Evolutionary conservation across 2,113 vertebrate species (phyloP).

Genomic region (Engystomops pustulosus): DNA sequence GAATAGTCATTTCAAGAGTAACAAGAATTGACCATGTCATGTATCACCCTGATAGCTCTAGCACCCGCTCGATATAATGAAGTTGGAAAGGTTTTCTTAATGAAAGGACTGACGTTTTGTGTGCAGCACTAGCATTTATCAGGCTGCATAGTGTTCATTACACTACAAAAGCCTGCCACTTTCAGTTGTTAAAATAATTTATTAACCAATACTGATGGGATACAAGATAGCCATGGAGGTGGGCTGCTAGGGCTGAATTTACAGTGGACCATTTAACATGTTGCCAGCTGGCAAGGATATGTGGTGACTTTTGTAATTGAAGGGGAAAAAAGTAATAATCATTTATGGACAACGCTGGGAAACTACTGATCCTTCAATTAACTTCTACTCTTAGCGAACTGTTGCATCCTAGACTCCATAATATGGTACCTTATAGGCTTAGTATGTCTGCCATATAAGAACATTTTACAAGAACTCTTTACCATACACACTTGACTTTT

Average conservation of each 20-base stretch:
- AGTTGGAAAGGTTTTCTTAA: slow-evolving; percentile 95
- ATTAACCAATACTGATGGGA: slow-evolving; percentile 84
- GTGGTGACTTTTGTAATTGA: neutral
- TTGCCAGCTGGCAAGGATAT: slow-evolving; percentile 27
- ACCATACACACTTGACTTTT: too few species aligned
- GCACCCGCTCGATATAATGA: slow-evolving; percentile 92
- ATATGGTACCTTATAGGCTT: neutral
- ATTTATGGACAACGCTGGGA: too few species aligned
- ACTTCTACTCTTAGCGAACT: neutral
- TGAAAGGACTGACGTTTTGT: slow-evolving; percentile 97
- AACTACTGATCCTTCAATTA: neutral
- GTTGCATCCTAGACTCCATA: neutral
- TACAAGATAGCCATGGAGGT: slow-evolving; percentile 66
- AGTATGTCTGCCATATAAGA: too few species aligned
- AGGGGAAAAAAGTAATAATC: neutral
- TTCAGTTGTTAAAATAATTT: slow-evolving; percentile 87
- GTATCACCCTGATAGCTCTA: slow-evolving; percentile 95
- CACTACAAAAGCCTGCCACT: slow-evolving; percentile 89
- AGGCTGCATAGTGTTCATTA: slow-evolving; percentile 89
- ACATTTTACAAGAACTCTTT: too few species aligned
- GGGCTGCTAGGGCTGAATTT: slow-evolving; percentile 44
- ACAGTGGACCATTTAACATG: slow-evolving; percentile 22
- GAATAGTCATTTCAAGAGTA: slow-evolving; percentile 95
- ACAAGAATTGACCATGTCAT: slow-evolving; percentile 96
- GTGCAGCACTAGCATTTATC: slow-evolving; percentile 91